Base-by-base conservation (phyloP, 2,888 invertebrate species). In the Laothoe populi region DNA sequence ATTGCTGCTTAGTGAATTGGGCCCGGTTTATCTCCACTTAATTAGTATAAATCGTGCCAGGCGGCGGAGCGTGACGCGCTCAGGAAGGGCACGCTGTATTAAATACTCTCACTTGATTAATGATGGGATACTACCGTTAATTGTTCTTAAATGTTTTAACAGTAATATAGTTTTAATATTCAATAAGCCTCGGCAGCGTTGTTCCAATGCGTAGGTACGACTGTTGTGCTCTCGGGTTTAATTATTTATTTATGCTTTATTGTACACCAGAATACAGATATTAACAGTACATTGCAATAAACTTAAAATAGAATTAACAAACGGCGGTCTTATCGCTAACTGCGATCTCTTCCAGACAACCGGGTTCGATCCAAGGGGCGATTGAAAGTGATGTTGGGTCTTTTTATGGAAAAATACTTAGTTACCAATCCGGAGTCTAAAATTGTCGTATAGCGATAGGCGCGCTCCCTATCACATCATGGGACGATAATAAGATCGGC, bases 11-110 rank as follows among this genome's bases (percentile, higher is more conserved):
- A 53, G 35, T 19, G 19, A 53, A 31, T 53, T 11, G 31, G 46
- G 19, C 8, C 31, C 35, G 4, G 53, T 53, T 53, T 53, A 53
- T 53, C 35, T 53, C 19, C 19, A 53, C 53, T 53, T 53, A 53
- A 53, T 53, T 53, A 53, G 53, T 53, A 58, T 58, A 58, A 58
- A 58, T 58, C n/a, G 42, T 24, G 42, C 24, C 24, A 44, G 24
- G 58, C 42, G 42, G 26, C 24, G 58, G 40, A 58, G 58, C 58
- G 58, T 44, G 13, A 58, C 42, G 40, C 7, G 42, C 16, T 21
- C 58, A 19, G 31, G 11, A 35, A 53, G 35, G 53, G 53, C 53
- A 0, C 19, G 10, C 10, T 19, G 24, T 57, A 38, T 58, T 58
- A 58, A 58, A 42, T 58, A 5, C 26, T 42, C 42, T 42, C 5